phyloP scores from a whole-genome alignment of 2,888 invertebrate species.

The Ceraclea dissimilis region DNA sequence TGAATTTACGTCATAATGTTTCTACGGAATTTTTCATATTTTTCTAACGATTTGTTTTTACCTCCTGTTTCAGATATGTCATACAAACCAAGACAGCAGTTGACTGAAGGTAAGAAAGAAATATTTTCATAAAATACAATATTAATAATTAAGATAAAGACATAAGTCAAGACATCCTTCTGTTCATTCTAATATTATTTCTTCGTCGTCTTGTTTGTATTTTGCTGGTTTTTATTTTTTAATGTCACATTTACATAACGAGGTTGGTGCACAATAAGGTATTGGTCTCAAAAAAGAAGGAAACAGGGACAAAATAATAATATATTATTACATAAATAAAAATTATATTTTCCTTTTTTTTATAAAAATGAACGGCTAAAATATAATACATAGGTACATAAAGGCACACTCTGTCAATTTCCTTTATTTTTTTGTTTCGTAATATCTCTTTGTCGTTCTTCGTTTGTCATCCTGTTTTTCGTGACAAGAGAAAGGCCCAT shows the following conservation, averaged over 20 bases:
- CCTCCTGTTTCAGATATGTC: conserved; percentile 55
- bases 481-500: background rate
- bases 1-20: no score
- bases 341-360: no score
- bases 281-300: background rate
- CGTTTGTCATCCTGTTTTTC: background rate
- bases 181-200: no score
- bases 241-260: conserved; percentile 4
- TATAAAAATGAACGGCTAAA: no score
- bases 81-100: conserved; percentile 55
- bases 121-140: no score
- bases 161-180: no score
- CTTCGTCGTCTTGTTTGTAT: background rate
- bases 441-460: background rate
- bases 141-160: no score
- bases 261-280: background rate
- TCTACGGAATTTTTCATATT: no score
- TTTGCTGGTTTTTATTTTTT: background rate
- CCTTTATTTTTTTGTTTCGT: background rate
- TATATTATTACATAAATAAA: no score
- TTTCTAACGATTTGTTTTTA: no score
- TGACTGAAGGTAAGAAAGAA: conserved; percentile 50
- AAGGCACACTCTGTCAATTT: no score
- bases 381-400: no score
- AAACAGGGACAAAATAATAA: background rate